These are phyloP conservation scores for Geophilus truncorum DNA, from an alignment of 2,888 invertebrate species.

Conservation along the genomic window DNA sequence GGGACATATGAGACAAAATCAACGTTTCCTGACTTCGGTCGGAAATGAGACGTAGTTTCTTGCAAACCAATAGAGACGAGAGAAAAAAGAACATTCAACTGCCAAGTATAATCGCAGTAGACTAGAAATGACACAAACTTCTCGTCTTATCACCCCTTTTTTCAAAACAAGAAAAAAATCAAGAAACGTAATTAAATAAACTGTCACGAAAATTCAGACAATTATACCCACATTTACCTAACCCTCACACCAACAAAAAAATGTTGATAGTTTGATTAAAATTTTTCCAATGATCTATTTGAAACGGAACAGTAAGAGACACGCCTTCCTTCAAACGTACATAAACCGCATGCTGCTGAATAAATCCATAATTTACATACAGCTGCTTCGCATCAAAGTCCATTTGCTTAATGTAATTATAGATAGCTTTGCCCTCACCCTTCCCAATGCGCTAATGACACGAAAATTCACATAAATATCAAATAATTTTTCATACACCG, in stretches of 20 bases:
- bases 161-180: no score
- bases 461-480: constrained; percentile 11
- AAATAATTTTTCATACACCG: background rate
- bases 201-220: background rate
- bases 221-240: background rate
- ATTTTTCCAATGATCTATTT: constrained; percentile 4
- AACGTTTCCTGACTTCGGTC: background rate
- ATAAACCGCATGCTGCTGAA: constrained; percentile 16
- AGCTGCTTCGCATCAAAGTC: constrained; percentile 16
- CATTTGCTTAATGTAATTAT: constrained; percentile 20
- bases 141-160: background rate
- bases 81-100: background rate
- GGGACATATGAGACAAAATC: constrained; percentile 14
- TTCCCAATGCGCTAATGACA: constrained; percentile 10
- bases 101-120: background rate
- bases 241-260: background rate
- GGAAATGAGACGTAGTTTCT: constrained; percentile 20
- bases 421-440: constrained; percentile 14
- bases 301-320: constrained; percentile 2
- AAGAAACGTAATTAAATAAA: background rate
- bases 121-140: constrained; percentile 5
- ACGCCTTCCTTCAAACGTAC: constrained; percentile 16
- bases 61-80: background rate
- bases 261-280: background rate
- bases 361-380: constrained; percentile 20